Conservation (phyloP, 2,888 invertebrate species). For the Polia nebulosa region DNA sequence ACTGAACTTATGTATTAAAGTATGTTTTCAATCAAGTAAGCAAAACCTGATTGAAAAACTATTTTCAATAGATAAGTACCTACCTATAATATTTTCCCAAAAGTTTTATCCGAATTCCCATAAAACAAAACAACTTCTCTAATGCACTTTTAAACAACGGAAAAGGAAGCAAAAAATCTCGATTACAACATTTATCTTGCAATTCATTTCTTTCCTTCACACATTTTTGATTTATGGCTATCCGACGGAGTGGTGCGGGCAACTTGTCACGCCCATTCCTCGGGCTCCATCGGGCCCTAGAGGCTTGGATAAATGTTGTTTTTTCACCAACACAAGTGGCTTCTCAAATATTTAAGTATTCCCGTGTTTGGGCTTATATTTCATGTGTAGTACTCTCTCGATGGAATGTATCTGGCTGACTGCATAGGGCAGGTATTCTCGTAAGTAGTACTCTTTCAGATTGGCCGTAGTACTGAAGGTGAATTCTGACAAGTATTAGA, state of each 20-base stretch:
- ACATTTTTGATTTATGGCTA: slow-evolving; percentile 58
- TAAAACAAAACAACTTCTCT: slow-evolving; percentile 1
- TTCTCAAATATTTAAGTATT: slow-evolving; percentile 60
- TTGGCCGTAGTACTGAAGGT: slow-evolving; percentile 26
- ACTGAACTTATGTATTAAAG: too few relatives aligned
- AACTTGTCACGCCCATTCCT: slow-evolving; percentile 59
- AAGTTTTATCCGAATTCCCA: background rate
- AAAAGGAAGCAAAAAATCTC: slow-evolving; percentile 28
- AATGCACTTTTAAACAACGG: slow-evolving; percentile 25
- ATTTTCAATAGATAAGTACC: too few relatives aligned
- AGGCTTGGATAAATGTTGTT: slow-evolving; percentile 58
- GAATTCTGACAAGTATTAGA: slow-evolving; percentile 39
- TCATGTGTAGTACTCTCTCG: slow-evolving; percentile 45
- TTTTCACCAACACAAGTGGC: slow-evolving; percentile 55
- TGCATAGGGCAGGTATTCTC: slow-evolving; percentile 1
- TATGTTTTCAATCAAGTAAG: too few relatives aligned
- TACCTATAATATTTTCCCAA: too few relatives aligned
- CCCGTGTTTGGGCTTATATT: slow-evolving; percentile 48
- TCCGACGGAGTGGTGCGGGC: slow-evolving; percentile 24
- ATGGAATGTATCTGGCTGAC: slow-evolving; percentile 24
- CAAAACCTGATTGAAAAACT: too few relatives aligned
- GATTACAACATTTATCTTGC: slow-evolving; percentile 47
- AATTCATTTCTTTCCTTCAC: slow-evolving; percentile 49
- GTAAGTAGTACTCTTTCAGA: slow-evolving; percentile 36
- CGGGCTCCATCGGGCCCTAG: slow-evolving; percentile 51